Evolutionary conservation across 1,140 invertebrate species (phyloP), one percentile per base, ranked within the genome.

Genomic region (Drosophila pseudoobscura): DNA sequence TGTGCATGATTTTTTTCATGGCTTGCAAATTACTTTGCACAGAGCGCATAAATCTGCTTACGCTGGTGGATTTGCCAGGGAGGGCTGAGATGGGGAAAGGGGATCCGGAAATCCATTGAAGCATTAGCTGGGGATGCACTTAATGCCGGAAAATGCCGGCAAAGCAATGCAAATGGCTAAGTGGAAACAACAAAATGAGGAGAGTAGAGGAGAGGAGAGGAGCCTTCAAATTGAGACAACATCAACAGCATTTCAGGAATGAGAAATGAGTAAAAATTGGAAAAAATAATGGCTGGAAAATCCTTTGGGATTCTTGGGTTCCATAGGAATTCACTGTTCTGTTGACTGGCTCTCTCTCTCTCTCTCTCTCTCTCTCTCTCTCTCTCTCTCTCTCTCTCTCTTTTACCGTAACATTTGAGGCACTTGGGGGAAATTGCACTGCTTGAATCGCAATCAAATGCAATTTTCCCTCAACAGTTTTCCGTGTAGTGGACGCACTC

Each of bases 31-130:
- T 61, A 69, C 56, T 55, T 68, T 60, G 61, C 43, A 29, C 50
- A 62, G 53, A 13, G 35, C 58, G 49, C 63, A 75, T 58, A 84
- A 84, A 84, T 80, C 80, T 73, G 66, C 72, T 79, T 75, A 76
- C 65, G 35, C 39, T 84, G 64, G 60, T 84, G 72, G 35, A 75
- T 68, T 60, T 66, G 13, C 55, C 31, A 44, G 55, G 35, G 7
- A 43, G 57, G 29, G 24, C 4, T 26, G 24, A 24, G 24, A 26
- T 26, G 24, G 24, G 24, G 24, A 29, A 15, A n/a, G 47, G 20
- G 29, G 26, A 63, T 43, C 13, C 35, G n/a, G 41, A 35, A 43
- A 20, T 45, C 57, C 50, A 50, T 57, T 69, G 64, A 53, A 31
- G 64, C 47, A 66, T 66, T 22, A 29, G 26, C 22, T 31, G 11